Evolutionary conservation across 1,140 invertebrate species (phyloP).

Genomic region (Ips nitidus): DNA sequence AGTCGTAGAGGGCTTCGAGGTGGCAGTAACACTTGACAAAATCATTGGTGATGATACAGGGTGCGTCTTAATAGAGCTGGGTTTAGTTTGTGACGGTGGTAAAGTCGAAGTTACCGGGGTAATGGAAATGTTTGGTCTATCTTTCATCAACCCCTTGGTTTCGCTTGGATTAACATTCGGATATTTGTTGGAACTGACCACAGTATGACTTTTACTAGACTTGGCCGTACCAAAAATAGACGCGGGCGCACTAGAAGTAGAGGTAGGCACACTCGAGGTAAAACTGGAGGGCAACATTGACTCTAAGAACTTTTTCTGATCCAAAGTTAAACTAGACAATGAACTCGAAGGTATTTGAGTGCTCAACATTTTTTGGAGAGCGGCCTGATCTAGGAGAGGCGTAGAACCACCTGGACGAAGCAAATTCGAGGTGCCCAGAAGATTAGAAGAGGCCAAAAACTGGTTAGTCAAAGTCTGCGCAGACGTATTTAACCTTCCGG

Average conservation of each 20-base stretch:
- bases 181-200: not conserved
- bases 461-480: slow-evolving; percentile 33
- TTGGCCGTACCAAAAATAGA: too few species aligned
- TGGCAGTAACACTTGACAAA: not conserved
- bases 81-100: not conserved
- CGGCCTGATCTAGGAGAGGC: slow-evolving; percentile 10
- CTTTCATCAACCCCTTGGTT: slow-evolving; percentile 44
- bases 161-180: slow-evolving; percentile 6
- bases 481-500: slow-evolving; percentile 39
- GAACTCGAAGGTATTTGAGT: slow-evolving; percentile 6
- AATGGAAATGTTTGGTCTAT: slow-evolving; percentile 49
- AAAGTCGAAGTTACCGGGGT: slow-evolving; percentile 41
- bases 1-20: not conserved
- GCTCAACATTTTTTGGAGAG: slow-evolving; percentile 12
- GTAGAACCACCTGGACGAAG: not conserved
- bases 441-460: slow-evolving; percentile 32
- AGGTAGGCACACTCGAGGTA: not conserved
- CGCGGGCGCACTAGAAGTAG: not conserved
- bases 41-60: not conserved
- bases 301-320: slow-evolving; percentile 38
- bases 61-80: not conserved
- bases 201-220: not conserved
- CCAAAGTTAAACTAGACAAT: slow-evolving; percentile 7
- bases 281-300: slow-evolving; percentile 25
- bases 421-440: not conserved